Evolutionary conservation across 2,888 invertebrate species (phyloP), one percentile per base, ranked within the genome.

Genomic region (Drosophila kuntzei): DNA sequence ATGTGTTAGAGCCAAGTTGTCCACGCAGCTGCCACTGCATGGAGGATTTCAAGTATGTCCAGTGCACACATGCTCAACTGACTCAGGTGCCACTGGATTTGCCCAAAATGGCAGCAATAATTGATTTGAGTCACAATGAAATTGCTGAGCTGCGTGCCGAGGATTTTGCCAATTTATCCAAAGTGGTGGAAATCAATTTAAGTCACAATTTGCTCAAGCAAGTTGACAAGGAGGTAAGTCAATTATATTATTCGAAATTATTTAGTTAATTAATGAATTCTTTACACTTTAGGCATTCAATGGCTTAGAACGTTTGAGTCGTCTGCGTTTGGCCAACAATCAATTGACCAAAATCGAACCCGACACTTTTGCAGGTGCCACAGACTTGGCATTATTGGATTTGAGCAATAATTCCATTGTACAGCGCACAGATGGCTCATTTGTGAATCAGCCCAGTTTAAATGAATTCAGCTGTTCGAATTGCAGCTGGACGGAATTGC

Each of bases 21-120:
- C 92, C 92, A 1, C 79, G 81, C 18, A 78, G 79, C 22, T 92
- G 92, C 59, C 81, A 75, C 7, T 92, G 92, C 65, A 53, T 88
- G 51, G 90, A 91, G 72, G 90, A 90, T 32, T 90, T 77, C 51
- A 90, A 89, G 79, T 86, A 77, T 64, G 80, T 92, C 47, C 93
- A 94, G 87, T 94, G 94, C 87, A 92, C 93, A 9, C 92, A 93
- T 76, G 92, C 91, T 60, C 92, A 91, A 34, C 89, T 94, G 58
- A 92, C 92, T 16, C 92, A 93, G 80, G 91, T 94, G 53, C 94
- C 94, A 27, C 78, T 90, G 44, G 88, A 91, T 79, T 63, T 92
- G 70, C 92, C 92, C 11, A 78, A 77, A 53, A 90, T 82, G 69
- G 89, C 89, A 14, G 71, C 88, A 41, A 88, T 90, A 36, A 72